These are phyloP conservation scores for Pelosia muscerda DNA, from an alignment of 2,888 invertebrate species.

Conservation along the genomic window DNA sequence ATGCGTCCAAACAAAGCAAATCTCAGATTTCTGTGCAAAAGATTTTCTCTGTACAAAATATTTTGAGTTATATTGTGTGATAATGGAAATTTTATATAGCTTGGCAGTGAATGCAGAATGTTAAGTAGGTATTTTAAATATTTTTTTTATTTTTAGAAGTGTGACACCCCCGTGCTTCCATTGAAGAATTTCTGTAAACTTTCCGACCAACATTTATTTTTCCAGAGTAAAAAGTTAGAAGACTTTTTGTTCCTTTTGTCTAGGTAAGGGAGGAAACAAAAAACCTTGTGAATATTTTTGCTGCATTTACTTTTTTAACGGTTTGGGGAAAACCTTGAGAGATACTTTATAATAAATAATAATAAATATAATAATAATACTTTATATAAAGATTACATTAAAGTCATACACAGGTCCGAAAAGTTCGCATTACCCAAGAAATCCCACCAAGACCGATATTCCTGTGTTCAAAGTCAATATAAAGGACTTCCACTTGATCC, in stretches of 20 bases:
- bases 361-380: no score
- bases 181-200: constrained; percentile 33
- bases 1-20: constrained; percentile 77
- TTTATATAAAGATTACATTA: no score
- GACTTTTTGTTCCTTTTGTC: constrained; percentile 7
- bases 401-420: no score
- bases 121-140: constrained; percentile 62
- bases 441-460: no score
- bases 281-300: not conserved
- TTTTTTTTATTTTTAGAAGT: constrained; percentile 53
- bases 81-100: constrained; percentile 72
- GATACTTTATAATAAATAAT: no score
- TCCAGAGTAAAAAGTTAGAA: constrained; percentile 22
- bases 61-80: constrained; percentile 71
- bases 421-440: no score
- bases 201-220: constrained; percentile 37
- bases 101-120: constrained; percentile 55
- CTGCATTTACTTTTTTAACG: no score
- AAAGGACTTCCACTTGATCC: no score
- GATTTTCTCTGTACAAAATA: constrained; percentile 72
- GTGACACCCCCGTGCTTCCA: constrained; percentile 35
- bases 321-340: no score
- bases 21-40: constrained; percentile 78
- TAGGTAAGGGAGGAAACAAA: not conserved
- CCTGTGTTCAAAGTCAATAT: no score